Base-by-base conservation (phyloP, 1,140 invertebrate genomes). In the Calliphora vicina region DNA sequence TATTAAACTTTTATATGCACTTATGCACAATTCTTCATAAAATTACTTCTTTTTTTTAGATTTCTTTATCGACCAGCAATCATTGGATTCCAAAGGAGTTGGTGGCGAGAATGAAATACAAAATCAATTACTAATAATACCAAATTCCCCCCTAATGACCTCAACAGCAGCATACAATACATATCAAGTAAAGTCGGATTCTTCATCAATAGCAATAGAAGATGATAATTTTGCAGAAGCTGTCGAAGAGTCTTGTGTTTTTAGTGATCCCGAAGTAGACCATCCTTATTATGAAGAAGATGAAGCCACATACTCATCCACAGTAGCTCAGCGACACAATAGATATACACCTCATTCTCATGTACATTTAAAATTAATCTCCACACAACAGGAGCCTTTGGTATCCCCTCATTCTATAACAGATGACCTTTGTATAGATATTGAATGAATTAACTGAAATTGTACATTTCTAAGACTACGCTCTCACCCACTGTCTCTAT, bases 241-340 rank as follows among this genome's bases (percentile, higher is more conserved):
- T 67, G 43, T 74, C n/a, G 80, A 61, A 42, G 81, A 88, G 50
- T 80, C 73, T 57, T 83, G 82, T 13, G 76, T 85, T 25, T 83
- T 85, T 78, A 87, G 87, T 82, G 88, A 86, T 84, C 85, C 87
- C 8, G 85, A 89, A 83, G 85, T 84, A n/a, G 87, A 89, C 85
- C 86, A 87, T n/a, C 61, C 61, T 9, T 57, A 84, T 35, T 85
- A 82, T 29, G 81, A 72, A 20, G 80, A 57, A 1, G 20, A 43
- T 8, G 26, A 42, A 25, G 20, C 35, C 0, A 23, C 20, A 9
- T 17, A 35, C n/a, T 76, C 29, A 76, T n/a, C 74, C 0, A 35
- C 13, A 27, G n/a, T 29, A 20, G 6, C 35, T 1, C 74, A 43
- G 25, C 42, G 42, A 23, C 74, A 78, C 3, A 67, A 2, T 25